Evolutionary conservation across 2,113 vertebrate genomes (phyloP), one percentile per base, ranked within the genome.

Genomic region (Syrmaticus mikado): DNA sequence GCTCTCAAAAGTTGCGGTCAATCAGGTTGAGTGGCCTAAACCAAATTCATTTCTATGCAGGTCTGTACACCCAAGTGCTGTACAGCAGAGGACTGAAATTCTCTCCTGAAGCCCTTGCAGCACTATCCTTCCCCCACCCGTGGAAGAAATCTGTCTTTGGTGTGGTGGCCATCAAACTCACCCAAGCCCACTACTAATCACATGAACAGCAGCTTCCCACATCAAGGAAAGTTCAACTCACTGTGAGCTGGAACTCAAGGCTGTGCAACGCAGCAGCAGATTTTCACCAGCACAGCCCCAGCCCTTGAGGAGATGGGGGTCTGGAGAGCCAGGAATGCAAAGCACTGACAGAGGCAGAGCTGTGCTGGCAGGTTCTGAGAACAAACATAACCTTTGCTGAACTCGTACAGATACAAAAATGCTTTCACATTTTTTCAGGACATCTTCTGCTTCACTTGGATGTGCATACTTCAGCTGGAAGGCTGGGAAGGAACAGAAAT

Each of bases 371-470:
- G 77, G 45, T 66, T 32, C 28, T 38, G 67, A 83, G 72, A 95
- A 77, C 41, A 70, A 93, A 91, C 45, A 57, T 18, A n/a, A 92
- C 61, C 71, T 93, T 50, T 5, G 6, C 68, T 38, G 43, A 91
- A 78, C 72, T 46, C 1, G 1, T 25, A 36, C 3, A 2, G 38
- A 53, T 28, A 74, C 32, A 85, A 64, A 80, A 87, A 40, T 11
- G 41, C 53, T 87, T 62, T 46, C 89, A 65, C 60, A 73, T 46
- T 66, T 93, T 93, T 80, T 77, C 58, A 89, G 68, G 34, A 78
- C 50, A 32, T 40, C 75, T 71, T 62, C 66, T 62, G 36, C 46
- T 74, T 67, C 30, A 32, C 50, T 41, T 53, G 61, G 19, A 36
- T 40, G 66, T 9, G n/a, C 6, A 79, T 34, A 41, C 62, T 68